phyloP scores from a whole-genome alignment of 2,113 vertebrate species.

The Callipepla californica region DNA sequence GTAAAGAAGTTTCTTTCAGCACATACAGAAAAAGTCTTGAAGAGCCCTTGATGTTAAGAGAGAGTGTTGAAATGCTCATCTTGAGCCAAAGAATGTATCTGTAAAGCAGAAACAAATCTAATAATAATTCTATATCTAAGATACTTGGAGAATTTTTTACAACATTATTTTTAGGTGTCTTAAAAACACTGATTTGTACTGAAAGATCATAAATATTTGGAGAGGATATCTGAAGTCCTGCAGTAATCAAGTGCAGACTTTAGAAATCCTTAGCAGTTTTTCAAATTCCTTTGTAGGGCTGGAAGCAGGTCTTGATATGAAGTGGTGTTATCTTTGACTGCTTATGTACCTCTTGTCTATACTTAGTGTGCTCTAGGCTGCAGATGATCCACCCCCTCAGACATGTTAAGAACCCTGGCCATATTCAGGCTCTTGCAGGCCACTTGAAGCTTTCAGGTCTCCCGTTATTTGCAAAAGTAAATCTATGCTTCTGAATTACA shows the following conservation, averaged over 20 bases:
- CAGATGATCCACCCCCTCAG: constrained; percentile 50
- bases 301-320: constrained; percentile 54
- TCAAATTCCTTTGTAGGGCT: constrained; percentile 62
- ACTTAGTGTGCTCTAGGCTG: constrained; percentile 46
- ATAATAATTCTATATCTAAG: constrained; percentile 18
- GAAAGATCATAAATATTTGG: constrained; percentile 58
- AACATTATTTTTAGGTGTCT: background rate
- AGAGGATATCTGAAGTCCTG: constrained; percentile 19
- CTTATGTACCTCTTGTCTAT: constrained; percentile 57
- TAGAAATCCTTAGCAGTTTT: constrained; percentile 36
- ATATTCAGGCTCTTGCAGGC: background rate
- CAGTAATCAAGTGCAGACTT: constrained; percentile 57
- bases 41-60: constrained; percentile 53
- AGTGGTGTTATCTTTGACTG: constrained; percentile 65
- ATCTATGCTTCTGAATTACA: background rate
- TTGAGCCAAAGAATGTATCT: constrained; percentile 28
- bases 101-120: constrained; percentile 36
- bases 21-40: constrained; percentile 33
- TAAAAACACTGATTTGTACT: constrained; percentile 22
- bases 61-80: constrained; percentile 55
- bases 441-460: constrained; percentile 24
- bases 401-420: background rate
- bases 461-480: background rate
- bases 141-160: constrained; percentile 20
- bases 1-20: constrained; percentile 70